Percentiles rank a stretch among this genome's conserved stretches.
phyloP scores from a whole-genome alignment of 2,888 invertebrate genomes.

The Agriopis aurantiaria region DNA sequence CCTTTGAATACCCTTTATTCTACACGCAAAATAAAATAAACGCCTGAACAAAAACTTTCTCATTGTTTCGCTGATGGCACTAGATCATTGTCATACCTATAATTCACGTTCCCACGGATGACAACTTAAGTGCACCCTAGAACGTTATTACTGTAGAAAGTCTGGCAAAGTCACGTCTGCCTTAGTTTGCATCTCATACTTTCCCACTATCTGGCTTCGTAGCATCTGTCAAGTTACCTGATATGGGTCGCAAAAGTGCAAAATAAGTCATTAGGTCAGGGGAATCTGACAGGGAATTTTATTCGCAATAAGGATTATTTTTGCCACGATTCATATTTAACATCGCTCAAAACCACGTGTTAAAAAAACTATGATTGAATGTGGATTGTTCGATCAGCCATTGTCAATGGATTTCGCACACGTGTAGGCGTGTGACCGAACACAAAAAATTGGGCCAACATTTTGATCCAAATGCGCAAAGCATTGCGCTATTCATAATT shows the following conservation, averaged over 20 bases:
- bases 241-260: conserved; percentile 62
- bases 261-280: conserved; percentile 75
- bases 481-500: conserved; percentile 61
- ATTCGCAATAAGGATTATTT: conserved; percentile 38
- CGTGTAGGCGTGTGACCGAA: conserved; percentile 76
- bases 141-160: conserved; percentile 78
- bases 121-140: conserved; percentile 74
- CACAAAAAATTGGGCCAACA: conserved; percentile 55
- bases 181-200: conserved; percentile 80
- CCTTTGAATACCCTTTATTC: neutral
- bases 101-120: conserved; percentile 81
- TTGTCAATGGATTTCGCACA: conserved; percentile 65
- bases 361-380: conserved; percentile 42
- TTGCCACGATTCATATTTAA: conserved; percentile 17
- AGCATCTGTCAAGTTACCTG: conserved; percentile 78
- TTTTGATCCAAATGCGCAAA: conserved; percentile 60
- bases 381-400: conserved; percentile 41
- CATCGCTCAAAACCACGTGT: conserved; percentile 36
- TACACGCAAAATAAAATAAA: conserved; percentile 25
- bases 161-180: conserved; percentile 79
- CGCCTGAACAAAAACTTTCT: conserved; percentile 58
- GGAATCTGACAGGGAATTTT: conserved; percentile 61
- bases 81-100: conserved; percentile 66
- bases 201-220: conserved; percentile 74
- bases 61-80: conserved; percentile 66